Percentiles rank a stretch among this genome's conserved stretches.
Evolutionary conservation across 2,797 vertebrate genomes (phyloP).

Genomic region (Acanthis flammea): DNA sequence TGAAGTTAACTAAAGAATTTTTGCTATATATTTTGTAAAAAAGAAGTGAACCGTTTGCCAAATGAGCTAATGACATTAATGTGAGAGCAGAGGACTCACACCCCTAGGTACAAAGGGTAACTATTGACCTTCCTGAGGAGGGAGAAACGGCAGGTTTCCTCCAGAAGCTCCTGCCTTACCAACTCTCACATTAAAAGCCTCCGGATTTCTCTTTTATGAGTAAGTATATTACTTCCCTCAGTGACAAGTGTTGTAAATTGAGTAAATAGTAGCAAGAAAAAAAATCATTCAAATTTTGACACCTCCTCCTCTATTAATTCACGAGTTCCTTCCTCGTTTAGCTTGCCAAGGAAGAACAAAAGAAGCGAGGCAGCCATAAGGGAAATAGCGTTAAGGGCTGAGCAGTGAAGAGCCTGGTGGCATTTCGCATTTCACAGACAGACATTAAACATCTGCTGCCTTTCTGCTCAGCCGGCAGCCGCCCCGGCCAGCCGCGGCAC

Average conservation of each 20-base stretch:
- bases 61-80: not conserved
- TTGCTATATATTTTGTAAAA: not conserved
- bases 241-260: not conserved
- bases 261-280: slow-evolving; percentile 1
- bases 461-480: not conserved
- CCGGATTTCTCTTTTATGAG: not conserved
- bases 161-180: not conserved
- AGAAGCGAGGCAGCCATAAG: not conserved
- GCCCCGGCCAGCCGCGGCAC: not conserved
- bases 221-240: not conserved
- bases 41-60: not conserved
- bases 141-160: not conserved
- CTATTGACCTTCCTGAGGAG: not conserved
- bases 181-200: not conserved
- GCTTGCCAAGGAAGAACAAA: not conserved
- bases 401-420: not conserved
- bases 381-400: not conserved
- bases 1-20: not conserved
- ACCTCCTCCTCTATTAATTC: slow-evolving; percentile 43
- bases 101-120: not conserved
- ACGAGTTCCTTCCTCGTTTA: not conserved
- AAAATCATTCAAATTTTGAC: not conserved
- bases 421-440: not conserved
- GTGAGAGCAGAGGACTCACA: not conserved
- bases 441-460: not conserved